Evolutionary conservation across 2,888 invertebrate species (phyloP).

Genomic region (Eupithecia exiguata): DNA sequence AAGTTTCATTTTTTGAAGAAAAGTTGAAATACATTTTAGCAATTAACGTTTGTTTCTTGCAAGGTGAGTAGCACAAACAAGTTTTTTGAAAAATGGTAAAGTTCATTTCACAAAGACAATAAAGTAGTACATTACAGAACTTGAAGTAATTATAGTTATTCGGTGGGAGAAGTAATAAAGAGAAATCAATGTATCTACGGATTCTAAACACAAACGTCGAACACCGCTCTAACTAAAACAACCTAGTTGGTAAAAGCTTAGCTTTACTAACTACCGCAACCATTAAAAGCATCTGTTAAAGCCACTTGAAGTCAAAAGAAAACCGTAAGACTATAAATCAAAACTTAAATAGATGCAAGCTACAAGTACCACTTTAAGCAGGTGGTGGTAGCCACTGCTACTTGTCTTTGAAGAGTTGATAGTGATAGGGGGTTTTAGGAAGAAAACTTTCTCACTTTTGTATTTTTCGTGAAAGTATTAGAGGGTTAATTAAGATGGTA

Average conservation of each 20-base stretch:
- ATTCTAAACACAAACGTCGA: neutral
- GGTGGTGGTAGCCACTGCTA: slow-evolving; percentile 45
- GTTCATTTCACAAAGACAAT: too few species aligned
- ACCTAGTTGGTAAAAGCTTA: slow-evolving; percentile 32
- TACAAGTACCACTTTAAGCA: slow-evolving; percentile 58
- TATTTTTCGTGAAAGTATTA: neutral
- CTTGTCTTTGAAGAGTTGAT: slow-evolving; percentile 4
- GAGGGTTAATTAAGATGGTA: too few species aligned
- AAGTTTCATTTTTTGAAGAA: neutral
- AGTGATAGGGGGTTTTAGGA: neutral
- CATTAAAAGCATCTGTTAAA: slow-evolving; percentile 59
- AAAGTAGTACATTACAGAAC: too few species aligned
- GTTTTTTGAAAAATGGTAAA: neutral
- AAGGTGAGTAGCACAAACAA: neutral
- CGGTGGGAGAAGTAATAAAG: too few species aligned
- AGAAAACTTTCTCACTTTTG: neutral
- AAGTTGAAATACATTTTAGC: neutral
- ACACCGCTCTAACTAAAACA: slow-evolving; percentile 8
- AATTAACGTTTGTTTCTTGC: neutral
- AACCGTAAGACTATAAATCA: slow-evolving; percentile 65
- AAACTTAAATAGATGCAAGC: slow-evolving; percentile 65
- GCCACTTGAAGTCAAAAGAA: slow-evolving; percentile 64
- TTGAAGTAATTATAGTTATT: too few species aligned
- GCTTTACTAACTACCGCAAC: slow-evolving; percentile 50
- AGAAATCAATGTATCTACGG: too few species aligned